Percentiles rank a stretch among this genome's conserved stretches.
phyloP scores from a whole-genome alignment of 2,888 invertebrate species.

The Oeneis ivallda region DNA sequence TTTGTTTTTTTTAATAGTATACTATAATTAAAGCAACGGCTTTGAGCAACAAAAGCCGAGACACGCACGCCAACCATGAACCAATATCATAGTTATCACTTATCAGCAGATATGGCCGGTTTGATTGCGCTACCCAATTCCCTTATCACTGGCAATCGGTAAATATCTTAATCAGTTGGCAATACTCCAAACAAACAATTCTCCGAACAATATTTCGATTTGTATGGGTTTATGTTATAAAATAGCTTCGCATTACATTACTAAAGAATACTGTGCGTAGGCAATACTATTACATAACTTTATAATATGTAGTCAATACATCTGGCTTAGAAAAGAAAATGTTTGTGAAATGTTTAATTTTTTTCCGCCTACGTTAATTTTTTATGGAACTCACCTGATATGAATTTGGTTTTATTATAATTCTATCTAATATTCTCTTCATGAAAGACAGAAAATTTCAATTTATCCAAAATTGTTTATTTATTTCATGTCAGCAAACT shows the following conservation, averaged over 20 bases:
- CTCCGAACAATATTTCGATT: constrained; percentile 4
- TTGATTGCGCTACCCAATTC: constrained; percentile 48
- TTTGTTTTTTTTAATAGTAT: not conserved
- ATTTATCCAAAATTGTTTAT: too few species aligned
- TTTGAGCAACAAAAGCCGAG: constrained; percentile 2
- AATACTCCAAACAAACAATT: constrained; percentile 24
- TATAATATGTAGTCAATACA: not conserved
- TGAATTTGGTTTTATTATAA: too few species aligned
- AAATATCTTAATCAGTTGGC: constrained; percentile 42
- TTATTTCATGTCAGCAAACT: too few species aligned
- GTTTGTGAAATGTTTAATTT: constrained; percentile 2
- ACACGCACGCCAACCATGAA: constrained; percentile 29
- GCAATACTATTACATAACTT: not conserved
- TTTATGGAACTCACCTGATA: not conserved
- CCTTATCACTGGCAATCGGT: constrained; percentile 51
- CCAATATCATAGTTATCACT: constrained; percentile 42
- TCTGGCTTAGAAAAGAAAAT: not conserved
- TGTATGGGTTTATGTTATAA: constrained; percentile 6
- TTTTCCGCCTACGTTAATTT: not conserved
- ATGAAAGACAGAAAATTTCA: too few species aligned
- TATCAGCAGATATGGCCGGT: constrained; percentile 48
- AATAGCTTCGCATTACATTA: constrained; percentile 1
- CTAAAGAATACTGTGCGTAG: constrained; percentile 11
- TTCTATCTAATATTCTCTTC: constrained; percentile 12
- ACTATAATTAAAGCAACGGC: constrained; percentile 1